phyloP scores from a whole-genome alignment of 1,140 invertebrate genomes.

The Trissolcus basalis region DNA sequence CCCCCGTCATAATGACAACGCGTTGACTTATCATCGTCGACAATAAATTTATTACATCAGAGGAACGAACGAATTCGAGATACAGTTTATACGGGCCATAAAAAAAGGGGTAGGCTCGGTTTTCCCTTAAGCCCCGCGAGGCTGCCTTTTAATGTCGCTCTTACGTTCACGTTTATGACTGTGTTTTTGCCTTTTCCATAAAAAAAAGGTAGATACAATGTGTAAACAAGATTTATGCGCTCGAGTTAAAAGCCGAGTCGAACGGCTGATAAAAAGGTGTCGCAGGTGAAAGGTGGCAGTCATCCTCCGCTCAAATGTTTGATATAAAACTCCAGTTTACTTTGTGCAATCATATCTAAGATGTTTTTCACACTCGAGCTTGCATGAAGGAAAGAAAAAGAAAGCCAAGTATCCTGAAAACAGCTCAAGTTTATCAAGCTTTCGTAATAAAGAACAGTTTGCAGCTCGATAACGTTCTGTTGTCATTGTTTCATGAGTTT shows the following conservation, averaged over 20 bases:
- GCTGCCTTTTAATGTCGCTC: conserved; percentile 18
- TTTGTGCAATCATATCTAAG: too few relatives aligned
- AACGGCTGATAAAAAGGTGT: conserved; percentile 6
- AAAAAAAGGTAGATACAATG: conserved; percentile 2
- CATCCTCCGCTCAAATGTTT: neutral
- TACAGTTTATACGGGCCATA: conserved; percentile 18
- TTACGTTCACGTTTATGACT: conserved; percentile 24
- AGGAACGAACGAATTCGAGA: conserved; percentile 27
- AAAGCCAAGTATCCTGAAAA: too few relatives aligned
- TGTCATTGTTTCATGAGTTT: too few relatives aligned
- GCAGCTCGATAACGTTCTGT: too few relatives aligned
- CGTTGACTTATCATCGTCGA: conserved; percentile 13
- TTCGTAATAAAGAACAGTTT: too few relatives aligned
- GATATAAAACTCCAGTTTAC: too few relatives aligned
- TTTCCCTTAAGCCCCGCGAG: neutral
- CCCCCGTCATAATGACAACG: conserved; percentile 1
- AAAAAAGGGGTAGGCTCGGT: conserved; percentile 2
- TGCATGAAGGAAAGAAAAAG: too few relatives aligned
- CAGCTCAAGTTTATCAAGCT: too few relatives aligned
- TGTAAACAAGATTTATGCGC: conserved; percentile 18
- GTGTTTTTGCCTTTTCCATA: neutral
- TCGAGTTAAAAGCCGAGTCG: neutral
- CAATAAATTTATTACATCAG: conserved; percentile 23
- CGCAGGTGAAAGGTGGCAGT: conserved; percentile 1
- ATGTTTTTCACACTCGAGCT: too few relatives aligned